Evolutionary conservation across 1,140 invertebrate species (phyloP), one percentile per base, ranked within the genome.

Genomic region (Onthophagus taurus): DNA sequence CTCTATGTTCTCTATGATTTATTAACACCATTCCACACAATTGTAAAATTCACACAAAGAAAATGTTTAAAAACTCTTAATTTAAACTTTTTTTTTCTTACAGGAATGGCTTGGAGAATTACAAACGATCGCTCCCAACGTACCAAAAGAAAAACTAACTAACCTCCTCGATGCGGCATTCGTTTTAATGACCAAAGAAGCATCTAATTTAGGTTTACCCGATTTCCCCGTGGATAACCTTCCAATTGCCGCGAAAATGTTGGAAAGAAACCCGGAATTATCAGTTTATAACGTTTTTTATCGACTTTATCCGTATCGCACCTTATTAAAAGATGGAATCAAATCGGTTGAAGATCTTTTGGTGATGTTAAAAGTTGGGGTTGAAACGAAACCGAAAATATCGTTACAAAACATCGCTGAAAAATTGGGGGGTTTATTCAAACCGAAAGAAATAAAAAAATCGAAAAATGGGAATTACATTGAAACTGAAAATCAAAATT

Each of bases 201-300:
- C 75, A 45, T 55, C 72, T 55, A 61, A 72, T 57, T 60, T 90
- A 18, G 81, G 77, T 37, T 64, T 97, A 26, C 89, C 90, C 0
- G 89, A 95, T 68, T 95, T 97, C 65, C 93, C 94, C 0, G 59
- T 94, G 1, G 87, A 94, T 55, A 93, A 83, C 70, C 58, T 96
- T 11, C 57, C 66, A 1, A 60, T 69, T 4, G 76, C 78, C 14
- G 79, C 80, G 0, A 63, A 72, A 54, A 79, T 96, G 53, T 60
- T 94, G 76, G 76, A 85, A 63, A 67, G 69, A 46, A 76, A 76
- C 52, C 81, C 87, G 8, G 55, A 70, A 14, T 59, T 85, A 13
- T 69, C 77, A 12, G 64, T 80, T 1, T 72, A 77, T 52, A 72
- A 81, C 36, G 57, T 87, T 1, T 64, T 95, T 19, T 75, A 80